Percentiles rank a stretch among this genome's conserved stretches.
Evolutionary conservation across 1,140 invertebrate species (phyloP).

Genomic region (Zophobas morio): DNA sequence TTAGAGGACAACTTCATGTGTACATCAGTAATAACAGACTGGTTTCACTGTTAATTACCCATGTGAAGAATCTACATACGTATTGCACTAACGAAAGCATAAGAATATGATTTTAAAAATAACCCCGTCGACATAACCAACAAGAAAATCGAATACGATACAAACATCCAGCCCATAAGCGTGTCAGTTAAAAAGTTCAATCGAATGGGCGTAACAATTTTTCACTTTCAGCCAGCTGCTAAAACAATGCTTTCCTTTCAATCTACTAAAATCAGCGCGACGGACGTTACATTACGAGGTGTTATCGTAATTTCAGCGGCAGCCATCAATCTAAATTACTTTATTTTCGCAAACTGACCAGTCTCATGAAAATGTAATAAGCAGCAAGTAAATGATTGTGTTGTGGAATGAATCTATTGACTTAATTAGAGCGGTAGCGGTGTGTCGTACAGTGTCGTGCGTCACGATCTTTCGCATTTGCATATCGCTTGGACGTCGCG

Average conservation of each 20-base stretch:
- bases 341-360: slow-evolving; percentile 49
- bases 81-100: slow-evolving; percentile 42
- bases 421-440: slow-evolving; percentile 54
- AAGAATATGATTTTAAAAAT: slow-evolving; percentile 48
- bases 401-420: slow-evolving; percentile 55
- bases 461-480: slow-evolving; percentile 55
- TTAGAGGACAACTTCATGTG: no score
- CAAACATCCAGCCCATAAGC: slow-evolving; percentile 25
- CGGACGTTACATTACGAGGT: neutral
- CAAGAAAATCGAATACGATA: slow-evolving; percentile 41
- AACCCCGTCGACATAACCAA: slow-evolving; percentile 19
- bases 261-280: neutral
- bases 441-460: slow-evolving; percentile 50
- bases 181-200: slow-evolving; percentile 16
- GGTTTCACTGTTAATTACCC: no score
- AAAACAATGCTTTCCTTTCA: neutral
- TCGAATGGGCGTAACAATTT: no score
- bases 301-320: slow-evolving; percentile 32
- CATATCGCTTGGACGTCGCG: slow-evolving; percentile 50
- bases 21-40: neutral
- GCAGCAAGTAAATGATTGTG: slow-evolving; percentile 48
- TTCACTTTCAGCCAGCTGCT: neutral
- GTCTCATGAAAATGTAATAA: slow-evolving; percentile 49
- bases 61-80: no score
- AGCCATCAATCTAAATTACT: slow-evolving; percentile 54